Evolutionary conservation across 2,113 vertebrate species (phyloP).

Genomic region (Triplophysa siluroides): DNA sequence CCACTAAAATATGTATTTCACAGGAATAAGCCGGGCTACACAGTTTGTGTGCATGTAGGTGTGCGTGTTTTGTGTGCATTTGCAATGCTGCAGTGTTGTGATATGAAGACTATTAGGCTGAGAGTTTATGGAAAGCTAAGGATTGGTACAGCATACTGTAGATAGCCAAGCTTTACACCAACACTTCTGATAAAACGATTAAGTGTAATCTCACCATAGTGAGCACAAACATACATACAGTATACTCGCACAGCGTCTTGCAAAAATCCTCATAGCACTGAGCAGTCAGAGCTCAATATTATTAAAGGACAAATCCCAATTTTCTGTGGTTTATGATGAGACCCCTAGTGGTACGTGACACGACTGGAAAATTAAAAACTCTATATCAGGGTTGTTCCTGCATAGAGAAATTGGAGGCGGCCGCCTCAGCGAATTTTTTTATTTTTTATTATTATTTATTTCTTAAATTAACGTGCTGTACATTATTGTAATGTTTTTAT

Average conservation of each 20-base stretch:
- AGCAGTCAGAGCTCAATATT: background rate
- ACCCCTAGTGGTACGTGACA: no score
- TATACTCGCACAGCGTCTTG: background rate
- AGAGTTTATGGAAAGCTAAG: background rate
- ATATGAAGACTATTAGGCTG: background rate
- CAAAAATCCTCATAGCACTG: background rate
- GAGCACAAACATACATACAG: background rate
- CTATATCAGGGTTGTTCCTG: no score
- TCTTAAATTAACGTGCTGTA: no score
- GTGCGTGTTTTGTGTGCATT: conserved; percentile 10
- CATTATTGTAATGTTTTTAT: no score
- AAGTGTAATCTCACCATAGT: background rate
- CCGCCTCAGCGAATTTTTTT: no score
- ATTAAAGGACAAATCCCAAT: background rate
- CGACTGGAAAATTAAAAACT: no score
- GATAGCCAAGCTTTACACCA: background rate
- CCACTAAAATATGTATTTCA: conserved; percentile 18
- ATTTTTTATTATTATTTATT: no score
- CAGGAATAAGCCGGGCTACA: conserved; percentile 9
- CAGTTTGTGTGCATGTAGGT: conserved; percentile 2
- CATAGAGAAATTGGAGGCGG: no score
- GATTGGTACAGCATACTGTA: background rate
- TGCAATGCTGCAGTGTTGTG: conserved; percentile 7
- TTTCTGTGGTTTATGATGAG: no score
- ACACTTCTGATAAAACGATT: background rate